Base-by-base conservation (phyloP, 1,140 invertebrate genomes). In the Drosophila biarmipes region DNA sequence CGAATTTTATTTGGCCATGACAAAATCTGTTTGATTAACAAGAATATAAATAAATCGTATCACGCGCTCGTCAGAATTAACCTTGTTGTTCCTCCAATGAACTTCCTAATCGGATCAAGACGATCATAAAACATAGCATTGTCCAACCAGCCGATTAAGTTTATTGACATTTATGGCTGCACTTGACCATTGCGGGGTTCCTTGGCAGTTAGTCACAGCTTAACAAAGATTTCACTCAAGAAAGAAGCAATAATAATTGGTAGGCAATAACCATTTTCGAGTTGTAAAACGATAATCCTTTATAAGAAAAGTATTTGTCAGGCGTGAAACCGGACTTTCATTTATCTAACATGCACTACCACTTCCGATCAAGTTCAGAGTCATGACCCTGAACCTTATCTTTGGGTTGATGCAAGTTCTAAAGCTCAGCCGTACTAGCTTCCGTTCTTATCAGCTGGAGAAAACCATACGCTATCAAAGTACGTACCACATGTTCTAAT, bases 21-120 rank as follows among this genome's bases (percentile, higher is more conserved):
- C n/a, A n/a, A n/a, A n/a, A n/a, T n/a, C n/a, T n/a, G n/a, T n/a
- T n/a, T n/a, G n/a, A n/a, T n/a, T n/a, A n/a, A n/a, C n/a, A n/a
- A n/a, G n/a, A n/a, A n/a, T n/a, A n/a, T n/a, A n/a, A n/a, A n/a
- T n/a, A n/a, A n/a, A n/a, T n/a, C n/a, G n/a, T n/a, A n/a, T n/a
- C n/a, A n/a, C n/a, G n/a, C n/a, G n/a, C n/a, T n/a, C n/a, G n/a
- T 15, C 40, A 46, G 15, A 58, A 38, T 37, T 40, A n/a, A 34
- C 49, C 40, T 68, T 68, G 49, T 14, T 17, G 15, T 17, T 67
- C 45, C 31, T 37, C 56, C 49, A 69, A 68, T 69, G 63, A 69
- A 68, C 49, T 37, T 46, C 24, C 14, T 69, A 56, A 69, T 69
- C 49, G 35, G 19, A 19, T 27, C 12, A 38, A 27, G 42, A 10